Evolutionary conservation across 1,140 invertebrate genomes (phyloP).

Genomic region (Cherax destructor): DNA sequence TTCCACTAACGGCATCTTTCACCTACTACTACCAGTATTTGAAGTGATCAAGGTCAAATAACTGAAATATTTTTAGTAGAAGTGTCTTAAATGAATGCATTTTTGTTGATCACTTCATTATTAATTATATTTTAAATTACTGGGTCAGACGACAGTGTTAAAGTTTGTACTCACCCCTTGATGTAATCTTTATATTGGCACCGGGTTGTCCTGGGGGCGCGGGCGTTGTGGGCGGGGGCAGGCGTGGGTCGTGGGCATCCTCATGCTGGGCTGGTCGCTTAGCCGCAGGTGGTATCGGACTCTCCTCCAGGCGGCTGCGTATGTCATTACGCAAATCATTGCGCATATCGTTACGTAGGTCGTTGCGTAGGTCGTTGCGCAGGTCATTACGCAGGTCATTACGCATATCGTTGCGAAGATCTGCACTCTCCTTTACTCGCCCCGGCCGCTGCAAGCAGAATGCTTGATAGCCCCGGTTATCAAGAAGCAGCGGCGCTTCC

Average conservation of each 20-base stretch:
- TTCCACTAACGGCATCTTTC: no score
- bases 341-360: conserved; percentile 41
- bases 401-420: conserved; percentile 50
- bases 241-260: conserved; percentile 75
- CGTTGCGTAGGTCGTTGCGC: conserved; percentile 53
- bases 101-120: no score
- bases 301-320: conserved; percentile 68
- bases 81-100: no score
- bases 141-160: no score
- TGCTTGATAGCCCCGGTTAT: conserved; percentile 60
- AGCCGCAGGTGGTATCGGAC: conserved; percentile 73
- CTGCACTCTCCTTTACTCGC: conserved; percentile 44
- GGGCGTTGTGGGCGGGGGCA: conserved; percentile 73
- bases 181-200: conserved; percentile 92
- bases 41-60: no score
- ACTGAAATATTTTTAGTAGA: no score
- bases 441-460: conserved; percentile 70
- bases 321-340: conserved; percentile 49
- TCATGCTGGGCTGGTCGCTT: conserved; percentile 77
- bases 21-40: no score
- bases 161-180: conserved; percentile 82
- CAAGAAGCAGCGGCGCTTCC: conserved; percentile 36
- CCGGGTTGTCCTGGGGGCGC: conserved; percentile 78
- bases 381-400: conserved; percentile 51
- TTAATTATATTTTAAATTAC: no score